Evolutionary conservation across 2,888 invertebrate genomes (phyloP).

Genomic region (Lepidochitona cinerea): DNA sequence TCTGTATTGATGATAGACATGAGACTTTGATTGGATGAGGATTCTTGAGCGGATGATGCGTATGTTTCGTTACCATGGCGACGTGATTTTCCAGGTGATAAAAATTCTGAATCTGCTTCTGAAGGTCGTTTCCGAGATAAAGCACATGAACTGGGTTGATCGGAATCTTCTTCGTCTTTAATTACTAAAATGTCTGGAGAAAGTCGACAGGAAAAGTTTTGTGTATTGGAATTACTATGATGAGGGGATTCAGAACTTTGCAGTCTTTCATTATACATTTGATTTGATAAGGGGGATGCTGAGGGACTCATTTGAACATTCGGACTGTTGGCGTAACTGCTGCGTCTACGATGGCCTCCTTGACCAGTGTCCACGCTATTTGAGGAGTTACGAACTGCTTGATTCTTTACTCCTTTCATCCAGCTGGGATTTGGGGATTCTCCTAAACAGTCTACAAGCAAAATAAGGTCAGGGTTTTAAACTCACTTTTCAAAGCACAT

Average conservation of each 20-base stretch:
- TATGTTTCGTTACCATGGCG: background rate
- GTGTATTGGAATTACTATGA: background rate
- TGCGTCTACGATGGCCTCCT: background rate
- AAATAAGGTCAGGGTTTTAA: no score
- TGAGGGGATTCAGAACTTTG: background rate
- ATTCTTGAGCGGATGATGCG: background rate
- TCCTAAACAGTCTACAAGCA: background rate
- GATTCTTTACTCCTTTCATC: background rate
- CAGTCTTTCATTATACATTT: background rate
- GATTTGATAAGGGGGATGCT: background rate
- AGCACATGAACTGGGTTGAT: background rate
- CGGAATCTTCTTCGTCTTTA: background rate
- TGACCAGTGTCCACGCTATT: background rate
- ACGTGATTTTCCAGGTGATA: background rate
- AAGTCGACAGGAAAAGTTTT: background rate
- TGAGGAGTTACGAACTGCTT: background rate
- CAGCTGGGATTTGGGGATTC: background rate
- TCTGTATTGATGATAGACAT: background rate
- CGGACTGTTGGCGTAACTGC: background rate
- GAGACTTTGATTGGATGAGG: background rate
- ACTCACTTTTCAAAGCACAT: no score
- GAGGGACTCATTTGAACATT: background rate
- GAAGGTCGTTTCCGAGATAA: background rate
- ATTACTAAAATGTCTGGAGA: background rate
- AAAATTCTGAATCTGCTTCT: background rate